phyloP scores from a whole-genome alignment of 1,140 invertebrate species.

The Drosophila teissieri region DNA sequence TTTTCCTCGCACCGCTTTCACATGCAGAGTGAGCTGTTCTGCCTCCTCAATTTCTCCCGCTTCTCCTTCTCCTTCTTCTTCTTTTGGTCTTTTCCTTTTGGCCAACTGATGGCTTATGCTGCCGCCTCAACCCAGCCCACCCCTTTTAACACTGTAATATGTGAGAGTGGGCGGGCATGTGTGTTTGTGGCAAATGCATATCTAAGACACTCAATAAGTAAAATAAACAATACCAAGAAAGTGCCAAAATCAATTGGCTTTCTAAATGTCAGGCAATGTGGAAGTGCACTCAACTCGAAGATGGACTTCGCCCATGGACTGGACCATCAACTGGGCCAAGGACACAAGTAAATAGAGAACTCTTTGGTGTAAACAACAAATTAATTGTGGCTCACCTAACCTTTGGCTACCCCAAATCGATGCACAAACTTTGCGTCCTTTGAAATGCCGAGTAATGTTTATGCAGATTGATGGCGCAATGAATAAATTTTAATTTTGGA shows the following conservation, averaged over 20 bases:
- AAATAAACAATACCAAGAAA: slow-evolving; percentile 68
- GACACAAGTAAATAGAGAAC: slow-evolving; percentile 30
- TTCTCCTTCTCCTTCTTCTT: background rate
- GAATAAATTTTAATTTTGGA: slow-evolving; percentile 31
- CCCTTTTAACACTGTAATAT: background rate
- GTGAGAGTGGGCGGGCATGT: slow-evolving; percentile 1
- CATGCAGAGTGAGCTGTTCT: slow-evolving; percentile 41
- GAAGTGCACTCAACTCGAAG: slow-evolving; percentile 36
- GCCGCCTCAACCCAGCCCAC: background rate
- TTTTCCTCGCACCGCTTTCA: slow-evolving; percentile 52
- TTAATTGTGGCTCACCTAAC: slow-evolving; percentile 38
- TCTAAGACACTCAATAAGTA: slow-evolving; percentile 67
- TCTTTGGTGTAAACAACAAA: slow-evolving; percentile 34
- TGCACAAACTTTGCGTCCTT: slow-evolving; percentile 5
- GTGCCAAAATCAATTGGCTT: slow-evolving; percentile 69
- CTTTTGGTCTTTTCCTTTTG: slow-evolving; percentile 21
- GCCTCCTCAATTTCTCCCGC: background rate
- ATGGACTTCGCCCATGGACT: background rate
- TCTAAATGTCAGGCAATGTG: slow-evolving; percentile 52
- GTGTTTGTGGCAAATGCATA: slow-evolving; percentile 55
- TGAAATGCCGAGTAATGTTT: background rate
- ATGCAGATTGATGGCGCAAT: slow-evolving; percentile 34
- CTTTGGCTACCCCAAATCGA: slow-evolving; percentile 28
- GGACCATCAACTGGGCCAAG: slow-evolving; percentile 29
- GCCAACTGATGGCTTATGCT: slow-evolving; percentile 54